A percentile compares a stretch with the other conserved stretches of the same genome.
Evolutionary conservation across 2,113 vertebrate species (phyloP).

Genomic region (Bagarius yarrelli): DNA sequence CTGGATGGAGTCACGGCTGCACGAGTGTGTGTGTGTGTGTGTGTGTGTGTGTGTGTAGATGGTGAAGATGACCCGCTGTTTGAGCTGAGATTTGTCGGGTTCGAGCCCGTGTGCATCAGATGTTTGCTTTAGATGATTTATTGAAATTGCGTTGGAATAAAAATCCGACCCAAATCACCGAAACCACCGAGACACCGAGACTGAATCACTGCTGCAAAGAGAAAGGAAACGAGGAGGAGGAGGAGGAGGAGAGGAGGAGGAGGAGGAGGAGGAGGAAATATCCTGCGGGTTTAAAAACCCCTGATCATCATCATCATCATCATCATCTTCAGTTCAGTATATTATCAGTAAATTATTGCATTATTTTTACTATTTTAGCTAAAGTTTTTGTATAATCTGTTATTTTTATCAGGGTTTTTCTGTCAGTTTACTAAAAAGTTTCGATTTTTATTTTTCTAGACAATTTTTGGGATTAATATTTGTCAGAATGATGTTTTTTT

Average conservation of each 20-base stretch:
- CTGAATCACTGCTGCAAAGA: conserved; percentile 25
- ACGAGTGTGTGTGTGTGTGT: not conserved
- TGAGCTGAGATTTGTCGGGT: conserved; percentile 42
- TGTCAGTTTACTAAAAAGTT: no score
- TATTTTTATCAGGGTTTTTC: no score
- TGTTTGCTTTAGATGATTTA: conserved; percentile 50
- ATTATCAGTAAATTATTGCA: no score
- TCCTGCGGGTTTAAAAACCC: not conserved
- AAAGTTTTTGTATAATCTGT: no score
- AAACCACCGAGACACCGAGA: conserved; percentile 19
- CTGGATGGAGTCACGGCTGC: no score
- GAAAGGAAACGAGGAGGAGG: conserved; percentile 22
- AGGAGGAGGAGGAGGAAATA: conserved; percentile 44
- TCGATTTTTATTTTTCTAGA: no score
- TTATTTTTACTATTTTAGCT: no score
- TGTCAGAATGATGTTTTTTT: no score
- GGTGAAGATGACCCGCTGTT: conserved; percentile 37
- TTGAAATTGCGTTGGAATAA: conserved; percentile 22
- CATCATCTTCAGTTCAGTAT: no score
- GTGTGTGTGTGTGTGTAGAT: conserved; percentile 14
- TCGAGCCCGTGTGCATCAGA: conserved; percentile 41
- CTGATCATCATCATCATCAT: no score
- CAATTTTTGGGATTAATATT: no score
- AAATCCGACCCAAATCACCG: conserved; percentile 1
- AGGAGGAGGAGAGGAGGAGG: not conserved